phyloP scores from a whole-genome alignment of 1,140 invertebrate species.

The Drosophila carrolli region DNA sequence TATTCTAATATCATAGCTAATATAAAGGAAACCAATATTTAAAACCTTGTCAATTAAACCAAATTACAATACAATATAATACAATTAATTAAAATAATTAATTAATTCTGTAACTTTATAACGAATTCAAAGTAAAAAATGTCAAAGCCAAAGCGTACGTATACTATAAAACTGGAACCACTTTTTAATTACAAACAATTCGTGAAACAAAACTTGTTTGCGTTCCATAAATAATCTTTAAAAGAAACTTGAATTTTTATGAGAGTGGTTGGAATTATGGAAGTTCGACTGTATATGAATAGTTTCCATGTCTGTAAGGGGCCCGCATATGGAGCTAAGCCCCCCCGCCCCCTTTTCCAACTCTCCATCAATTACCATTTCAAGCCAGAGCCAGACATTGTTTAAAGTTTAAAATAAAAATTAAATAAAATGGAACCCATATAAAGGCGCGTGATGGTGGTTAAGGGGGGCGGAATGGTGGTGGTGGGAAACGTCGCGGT shows the following conservation, averaged over 20 bases:
- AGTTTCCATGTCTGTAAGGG: conserved; percentile 49
- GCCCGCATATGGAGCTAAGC: conserved; percentile 63
- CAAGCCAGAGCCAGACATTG: conserved; percentile 69
- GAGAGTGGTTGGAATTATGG: conserved; percentile 29
- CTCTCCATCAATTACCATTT: conserved; percentile 59
- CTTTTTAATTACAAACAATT: conserved; percentile 31
- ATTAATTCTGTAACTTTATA: conserved; percentile 4
- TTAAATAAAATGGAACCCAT: conserved; percentile 79
- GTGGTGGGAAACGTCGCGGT: conserved; percentile 37
- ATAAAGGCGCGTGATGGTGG: conserved; percentile 59
- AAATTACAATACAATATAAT: no score
- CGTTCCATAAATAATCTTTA: conserved; percentile 39
- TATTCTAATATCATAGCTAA: not conserved
- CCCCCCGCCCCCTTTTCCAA: conserved; percentile 1
- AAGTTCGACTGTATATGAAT: conserved; percentile 39
- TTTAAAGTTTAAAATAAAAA: conserved; percentile 78
- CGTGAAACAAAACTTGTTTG: conserved; percentile 40
- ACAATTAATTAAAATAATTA: not conserved
- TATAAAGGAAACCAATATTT: not conserved
- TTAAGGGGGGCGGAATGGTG: conserved; percentile 8
- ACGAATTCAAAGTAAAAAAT: conserved; percentile 2
- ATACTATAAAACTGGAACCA: conserved; percentile 8
- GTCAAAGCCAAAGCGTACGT: not conserved
- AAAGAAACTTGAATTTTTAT: conserved; percentile 38
- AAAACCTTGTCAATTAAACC: not conserved